phyloP scores from a whole-genome alignment of 2,888 invertebrate species.

The Lissonota sp. region DNA sequence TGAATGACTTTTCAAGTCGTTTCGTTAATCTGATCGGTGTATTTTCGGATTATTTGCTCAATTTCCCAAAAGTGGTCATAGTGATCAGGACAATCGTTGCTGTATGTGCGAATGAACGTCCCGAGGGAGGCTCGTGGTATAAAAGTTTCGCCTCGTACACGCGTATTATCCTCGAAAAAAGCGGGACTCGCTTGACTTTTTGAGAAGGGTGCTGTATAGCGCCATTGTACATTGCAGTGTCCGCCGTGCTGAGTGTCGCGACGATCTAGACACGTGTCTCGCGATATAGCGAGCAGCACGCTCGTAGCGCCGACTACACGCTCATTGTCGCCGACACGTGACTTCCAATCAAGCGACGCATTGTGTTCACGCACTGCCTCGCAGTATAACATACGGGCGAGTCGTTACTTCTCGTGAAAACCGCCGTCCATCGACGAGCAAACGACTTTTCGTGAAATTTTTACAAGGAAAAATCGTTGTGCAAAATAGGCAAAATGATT shows the following conservation, averaged over 20 bases:
- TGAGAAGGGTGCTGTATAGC: conserved; percentile 24
- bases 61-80: neutral
- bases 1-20: neutral
- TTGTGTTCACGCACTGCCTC: conserved; percentile 55
- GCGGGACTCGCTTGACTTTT: conserved; percentile 42
- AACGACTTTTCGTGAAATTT: too few relatives aligned
- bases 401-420: conserved; percentile 45
- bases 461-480: too few relatives aligned
- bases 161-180: neutral
- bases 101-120: too few relatives aligned
- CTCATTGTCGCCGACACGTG: conserved; percentile 78
- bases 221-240: conserved; percentile 53
- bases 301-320: conserved; percentile 34
- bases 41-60: neutral
- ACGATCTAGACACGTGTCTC: conserved; percentile 52
- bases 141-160: neutral
- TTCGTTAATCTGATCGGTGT: neutral
- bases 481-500: too few relatives aligned
- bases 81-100: too few relatives aligned
- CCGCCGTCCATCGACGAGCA: neutral
- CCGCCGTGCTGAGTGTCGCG: conserved; percentile 50
- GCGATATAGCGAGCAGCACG: conserved; percentile 17
- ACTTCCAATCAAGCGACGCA: conserved; percentile 79
- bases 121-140: neutral
- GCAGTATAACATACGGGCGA: conserved; percentile 18